Percentiles rank a stretch among this genome's conserved stretches.
These are phyloP conservation scores for Epirrhoe alternata DNA, from an alignment of 2,888 invertebrate genomes.

Conservation along the genomic window DNA sequence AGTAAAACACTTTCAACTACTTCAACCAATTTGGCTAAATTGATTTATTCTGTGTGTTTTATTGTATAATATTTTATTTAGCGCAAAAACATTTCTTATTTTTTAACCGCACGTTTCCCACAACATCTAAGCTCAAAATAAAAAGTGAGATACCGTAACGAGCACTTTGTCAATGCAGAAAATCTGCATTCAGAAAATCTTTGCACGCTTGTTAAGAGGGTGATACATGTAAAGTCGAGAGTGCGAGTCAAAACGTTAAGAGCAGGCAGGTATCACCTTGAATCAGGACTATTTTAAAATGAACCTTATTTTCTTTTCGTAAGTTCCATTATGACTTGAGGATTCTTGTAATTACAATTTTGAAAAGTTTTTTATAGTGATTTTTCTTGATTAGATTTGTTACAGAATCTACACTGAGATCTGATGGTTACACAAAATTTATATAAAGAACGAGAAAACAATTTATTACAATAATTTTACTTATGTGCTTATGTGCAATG, in stretches of 20 bases:
- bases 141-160: conserved; percentile 48
- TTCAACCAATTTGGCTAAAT: background rate
- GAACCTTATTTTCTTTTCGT: background rate
- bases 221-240: conserved; percentile 57
- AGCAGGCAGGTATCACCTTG: conserved; percentile 8
- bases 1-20: background rate
- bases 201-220: conserved; percentile 54
- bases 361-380: background rate
- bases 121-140: conserved; percentile 33
- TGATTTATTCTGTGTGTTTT: background rate
- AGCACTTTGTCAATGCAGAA: conserved; percentile 52
- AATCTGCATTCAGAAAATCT: conserved; percentile 54
- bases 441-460: too few species aligned
- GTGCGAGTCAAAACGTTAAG: conserved; percentile 59
- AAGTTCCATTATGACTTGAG: background rate
- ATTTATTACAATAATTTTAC: too few species aligned
- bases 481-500: too few species aligned
- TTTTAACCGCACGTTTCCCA: conserved; percentile 8
- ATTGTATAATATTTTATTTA: background rate
- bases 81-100: background rate
- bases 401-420: background rate
- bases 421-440: too few species aligned
- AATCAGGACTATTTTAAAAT: background rate
- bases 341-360: background rate
- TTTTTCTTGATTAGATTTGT: background rate